phyloP scores from a whole-genome alignment of 1,140 invertebrate species.

The Anastrepha ludens region DNA sequence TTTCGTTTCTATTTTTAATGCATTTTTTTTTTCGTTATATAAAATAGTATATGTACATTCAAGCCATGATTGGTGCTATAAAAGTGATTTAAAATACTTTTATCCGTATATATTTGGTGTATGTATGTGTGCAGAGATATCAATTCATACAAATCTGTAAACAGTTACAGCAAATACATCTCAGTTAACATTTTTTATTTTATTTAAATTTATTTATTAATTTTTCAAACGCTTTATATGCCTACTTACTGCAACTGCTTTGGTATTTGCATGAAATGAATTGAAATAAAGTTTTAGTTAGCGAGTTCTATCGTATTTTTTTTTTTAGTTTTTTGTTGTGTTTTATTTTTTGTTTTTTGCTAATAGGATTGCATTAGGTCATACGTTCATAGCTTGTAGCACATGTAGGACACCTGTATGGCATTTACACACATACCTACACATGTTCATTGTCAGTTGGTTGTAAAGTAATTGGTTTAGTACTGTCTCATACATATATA shows the following conservation, averaged over 20 bases:
- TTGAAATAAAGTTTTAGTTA: slow-evolving; percentile 15
- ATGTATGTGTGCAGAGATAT: slow-evolving; percentile 10
- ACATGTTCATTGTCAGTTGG: slow-evolving; percentile 47
- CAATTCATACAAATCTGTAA: background rate
- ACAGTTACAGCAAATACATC: background rate
- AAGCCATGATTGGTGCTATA: slow-evolving; percentile 36
- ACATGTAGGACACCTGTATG: background rate
- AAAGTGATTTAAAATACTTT: slow-evolving; percentile 32
- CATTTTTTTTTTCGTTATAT: slow-evolving; percentile 21
- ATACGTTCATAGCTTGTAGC: background rate
- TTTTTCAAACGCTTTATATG: background rate
- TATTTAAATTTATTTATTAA: too few species aligned
- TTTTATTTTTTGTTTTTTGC: background rate
- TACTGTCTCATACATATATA: slow-evolving; percentile 28
- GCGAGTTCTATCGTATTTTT: background rate
- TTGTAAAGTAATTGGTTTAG: slow-evolving; percentile 52
- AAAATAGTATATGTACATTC: slow-evolving; percentile 43
- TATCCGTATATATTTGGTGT: background rate
- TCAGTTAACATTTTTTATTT: too few species aligned
- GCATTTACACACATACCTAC: slow-evolving; percentile 31
- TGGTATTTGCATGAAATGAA: background rate
- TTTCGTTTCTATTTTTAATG: background rate
- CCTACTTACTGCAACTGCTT: background rate
- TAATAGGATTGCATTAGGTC: background rate
- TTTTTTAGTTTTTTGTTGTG: background rate